Evolutionary conservation across 2,888 invertebrate species (phyloP), one percentile per base, ranked within the genome.

Genomic region (Tenthredo mesomela): DNA sequence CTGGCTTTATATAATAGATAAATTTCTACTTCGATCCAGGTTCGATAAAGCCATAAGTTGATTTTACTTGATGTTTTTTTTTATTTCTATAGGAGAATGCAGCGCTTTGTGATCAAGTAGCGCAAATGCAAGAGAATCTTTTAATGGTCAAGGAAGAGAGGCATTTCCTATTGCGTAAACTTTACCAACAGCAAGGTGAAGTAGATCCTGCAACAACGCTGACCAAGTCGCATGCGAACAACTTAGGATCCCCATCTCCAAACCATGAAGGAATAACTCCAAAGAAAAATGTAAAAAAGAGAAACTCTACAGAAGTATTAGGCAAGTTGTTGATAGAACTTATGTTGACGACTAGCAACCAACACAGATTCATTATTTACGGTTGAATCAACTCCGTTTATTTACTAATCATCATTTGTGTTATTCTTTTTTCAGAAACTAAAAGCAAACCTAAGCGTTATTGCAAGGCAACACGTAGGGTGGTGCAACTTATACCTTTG

Each of bases 51-150:
- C 21, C 84, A 65, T 2, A 15, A 50, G 61, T 85, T 18, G 37
- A 25, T 6, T 12, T 25, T 25, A 61, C 25, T 65, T 50, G 37
- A 33, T 85, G 5, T 83, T 85, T 67, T 71, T 82, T 84, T 83
- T 88, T 29, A 29, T 29, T 29, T 77, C 82, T 90, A 2, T 89
- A 97, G 97, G 97, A 97, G 94, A 97, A 97, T 94, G 96, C 97
- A 83, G 97, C 97, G 6, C 93, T 98, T 2, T 98, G 98, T 93
- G 98, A 98, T 94, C 97, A 98, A 94, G 96, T 98, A 21, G 96
- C 97, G 0, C 95, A 96, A 92, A 95, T 97, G 87, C 98, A 98
- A 93, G 96, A 97, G 89, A 97, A 97, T 92, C 95, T 97, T 78
- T 93, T 96, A 40, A 95, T 96, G 83, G 96, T 97, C 0, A 97